phyloP scores from a whole-genome alignment of 2,113 vertebrate genomes.

The Nanorana parkeri region DNA sequence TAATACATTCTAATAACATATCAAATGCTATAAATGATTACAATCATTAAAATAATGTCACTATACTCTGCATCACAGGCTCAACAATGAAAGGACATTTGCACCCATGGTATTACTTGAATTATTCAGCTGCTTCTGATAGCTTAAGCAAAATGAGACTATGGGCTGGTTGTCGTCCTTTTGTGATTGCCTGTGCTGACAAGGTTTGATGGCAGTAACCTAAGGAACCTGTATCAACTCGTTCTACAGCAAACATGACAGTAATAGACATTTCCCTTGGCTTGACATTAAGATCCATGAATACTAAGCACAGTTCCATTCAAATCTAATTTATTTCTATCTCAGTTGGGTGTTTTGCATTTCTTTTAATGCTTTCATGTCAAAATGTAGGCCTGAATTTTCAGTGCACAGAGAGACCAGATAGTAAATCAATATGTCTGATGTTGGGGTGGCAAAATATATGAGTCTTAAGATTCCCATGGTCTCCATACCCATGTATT shows the following conservation, averaged over 20 bases:
- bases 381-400: slow-evolving; percentile 29
- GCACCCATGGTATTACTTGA: background rate
- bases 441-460: background rate
- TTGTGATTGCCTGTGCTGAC: slow-evolving; percentile 59
- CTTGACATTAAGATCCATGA: slow-evolving; percentile 60
- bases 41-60: no score
- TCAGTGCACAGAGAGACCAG: slow-evolving; percentile 13
- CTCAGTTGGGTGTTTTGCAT: slow-evolving; percentile 51
- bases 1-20: no score
- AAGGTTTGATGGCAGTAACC: slow-evolving; percentile 59
- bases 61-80: no score
- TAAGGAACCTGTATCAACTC: slow-evolving; percentile 57
- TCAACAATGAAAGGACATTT: no score
- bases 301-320: slow-evolving; percentile 57
- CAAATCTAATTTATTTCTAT: slow-evolving; percentile 58
- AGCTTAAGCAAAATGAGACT: slow-evolving; percentile 31
- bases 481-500: background rate
- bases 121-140: slow-evolving; percentile 30
- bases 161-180: slow-evolving; percentile 29
- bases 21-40: no score
- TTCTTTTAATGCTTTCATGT: slow-evolving; percentile 49
- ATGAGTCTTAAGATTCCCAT: background rate
- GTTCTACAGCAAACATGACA: slow-evolving; percentile 56
- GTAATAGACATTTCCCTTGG: slow-evolving; percentile 49
- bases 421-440: slow-evolving; percentile 35